phyloP scores from a whole-genome alignment of 2,888 invertebrate species.

The Lasius fuliginosus region DNA sequence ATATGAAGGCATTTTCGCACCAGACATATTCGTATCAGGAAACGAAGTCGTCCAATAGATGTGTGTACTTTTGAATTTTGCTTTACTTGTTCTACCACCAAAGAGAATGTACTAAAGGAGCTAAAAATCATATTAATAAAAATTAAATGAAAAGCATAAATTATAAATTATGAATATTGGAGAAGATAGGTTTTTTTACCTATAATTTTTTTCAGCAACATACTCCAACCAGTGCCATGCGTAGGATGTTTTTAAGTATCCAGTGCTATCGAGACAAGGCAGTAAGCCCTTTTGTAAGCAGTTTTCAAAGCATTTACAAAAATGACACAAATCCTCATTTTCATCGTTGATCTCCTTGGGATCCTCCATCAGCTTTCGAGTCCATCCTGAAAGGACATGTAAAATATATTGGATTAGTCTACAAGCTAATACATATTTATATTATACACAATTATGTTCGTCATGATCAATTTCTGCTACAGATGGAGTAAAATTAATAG shows the following conservation, averaged over 20 bases:
- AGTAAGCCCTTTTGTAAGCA: constrained; percentile 88
- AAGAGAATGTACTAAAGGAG: constrained; percentile 81
- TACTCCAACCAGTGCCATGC: constrained; percentile 88
- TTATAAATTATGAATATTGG: background rate
- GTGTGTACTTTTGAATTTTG: constrained; percentile 85
- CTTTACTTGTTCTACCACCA: constrained; percentile 86
- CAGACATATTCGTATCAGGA: constrained; percentile 87
- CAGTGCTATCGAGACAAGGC: constrained; percentile 84
- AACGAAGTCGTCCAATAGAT: constrained; percentile 86
- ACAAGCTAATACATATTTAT: background rate
- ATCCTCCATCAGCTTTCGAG: constrained; percentile 84
- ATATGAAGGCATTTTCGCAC: constrained; percentile 87
- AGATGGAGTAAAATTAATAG: background rate
- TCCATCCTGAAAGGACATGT: constrained; percentile 83
- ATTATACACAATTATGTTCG: background rate
- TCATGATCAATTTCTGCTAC: background rate
- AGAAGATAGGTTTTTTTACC: constrained; percentile 64
- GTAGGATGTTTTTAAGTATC: constrained; percentile 86
- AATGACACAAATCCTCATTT: constrained; percentile 86
- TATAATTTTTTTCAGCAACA: constrained; percentile 82
- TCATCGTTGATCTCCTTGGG: constrained; percentile 86
- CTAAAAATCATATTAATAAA: constrained; percentile 74
- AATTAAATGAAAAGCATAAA: constrained; percentile 21
- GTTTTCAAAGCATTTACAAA: constrained; percentile 88
- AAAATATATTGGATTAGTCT: constrained; percentile 2